These are phyloP conservation scores for Gnathonemus echidnorhynchus DNA, from an alignment of 2,113 vertebrate species.

Conservation along the genomic window DNA sequence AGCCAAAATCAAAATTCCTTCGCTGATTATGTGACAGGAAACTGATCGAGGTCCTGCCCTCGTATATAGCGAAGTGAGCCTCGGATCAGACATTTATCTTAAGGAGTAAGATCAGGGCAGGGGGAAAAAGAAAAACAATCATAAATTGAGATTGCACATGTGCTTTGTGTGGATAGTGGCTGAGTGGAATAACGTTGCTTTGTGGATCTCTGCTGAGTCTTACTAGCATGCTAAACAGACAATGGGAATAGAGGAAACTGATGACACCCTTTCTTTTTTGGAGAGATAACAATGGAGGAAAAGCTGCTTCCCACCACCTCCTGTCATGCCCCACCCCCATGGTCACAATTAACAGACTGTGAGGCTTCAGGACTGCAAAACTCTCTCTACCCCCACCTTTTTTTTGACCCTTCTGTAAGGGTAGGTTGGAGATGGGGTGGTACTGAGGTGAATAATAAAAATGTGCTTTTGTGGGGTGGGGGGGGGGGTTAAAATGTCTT, in stretches of 20 bases:
- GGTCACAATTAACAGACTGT: neutral
- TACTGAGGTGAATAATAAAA: neutral
- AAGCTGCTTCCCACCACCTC: neutral
- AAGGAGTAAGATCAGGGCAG: neutral
- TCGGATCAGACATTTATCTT: neutral
- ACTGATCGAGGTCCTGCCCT: neutral
- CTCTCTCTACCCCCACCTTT: neutral
- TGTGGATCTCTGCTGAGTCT: neutral
- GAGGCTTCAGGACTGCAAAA: neutral
- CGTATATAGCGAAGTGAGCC: neutral
- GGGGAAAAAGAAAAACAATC: neutral
- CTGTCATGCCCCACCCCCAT: neutral
- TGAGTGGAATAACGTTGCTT: neutral
- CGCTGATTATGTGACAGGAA: neutral
- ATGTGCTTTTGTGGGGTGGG: constrained; percentile 9
- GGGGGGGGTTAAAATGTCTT: neutral
- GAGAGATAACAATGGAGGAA: neutral
- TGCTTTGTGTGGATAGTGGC: neutral
- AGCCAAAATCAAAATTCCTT: neutral
- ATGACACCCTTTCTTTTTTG: neutral
- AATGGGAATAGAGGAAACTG: neutral
- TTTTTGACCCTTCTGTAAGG: neutral
- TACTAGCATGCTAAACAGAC: neutral
- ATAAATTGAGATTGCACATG: neutral
- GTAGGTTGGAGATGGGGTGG: neutral